A percentile compares a stretch with the other conserved stretches of the same genome.
These are phyloP conservation scores for Zeuzera pyrina DNA, from an alignment of 2,888 invertebrate genomes.

Conservation along the genomic window DNA sequence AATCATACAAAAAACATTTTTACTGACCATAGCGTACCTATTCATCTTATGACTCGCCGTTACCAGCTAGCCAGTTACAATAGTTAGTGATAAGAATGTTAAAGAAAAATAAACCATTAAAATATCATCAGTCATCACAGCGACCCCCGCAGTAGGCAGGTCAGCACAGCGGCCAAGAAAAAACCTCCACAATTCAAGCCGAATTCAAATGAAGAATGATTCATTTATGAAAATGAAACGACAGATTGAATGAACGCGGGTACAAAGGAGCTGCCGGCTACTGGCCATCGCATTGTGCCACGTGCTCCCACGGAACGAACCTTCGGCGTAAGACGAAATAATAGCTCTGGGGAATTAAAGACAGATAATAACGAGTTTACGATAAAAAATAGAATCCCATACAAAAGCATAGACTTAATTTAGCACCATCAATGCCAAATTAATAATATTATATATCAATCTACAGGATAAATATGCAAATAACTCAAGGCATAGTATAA, in stretches of 20 bases:
- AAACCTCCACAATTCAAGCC: slow-evolving; percentile 51
- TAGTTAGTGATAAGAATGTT: slow-evolving; percentile 64
- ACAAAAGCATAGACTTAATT: too few species aligned
- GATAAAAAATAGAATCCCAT: background rate
- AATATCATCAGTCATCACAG: slow-evolving; percentile 64
- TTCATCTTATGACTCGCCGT: too few species aligned
- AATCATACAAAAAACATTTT: too few species aligned
- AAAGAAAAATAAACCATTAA: slow-evolving; percentile 71
- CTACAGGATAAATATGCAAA: too few species aligned
- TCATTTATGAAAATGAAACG: slow-evolving; percentile 72
- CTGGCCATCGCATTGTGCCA: slow-evolving; percentile 50
- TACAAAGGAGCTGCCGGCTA: slow-evolving; percentile 51
- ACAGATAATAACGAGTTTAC: background rate
- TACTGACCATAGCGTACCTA: too few species aligned
- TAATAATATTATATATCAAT: too few species aligned
- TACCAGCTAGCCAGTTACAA: slow-evolving; percentile 42
- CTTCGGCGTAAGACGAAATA: too few species aligned
- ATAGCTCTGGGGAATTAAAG: background rate
- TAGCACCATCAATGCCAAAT: too few species aligned
- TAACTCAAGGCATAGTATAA: too few species aligned
- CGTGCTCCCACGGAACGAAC: slow-evolving; percentile 36
- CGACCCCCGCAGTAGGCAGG: slow-evolving; percentile 67
- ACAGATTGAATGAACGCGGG: slow-evolving; percentile 63
- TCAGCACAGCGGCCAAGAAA: slow-evolving; percentile 56
- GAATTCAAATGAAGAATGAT: slow-evolving; percentile 70